These are phyloP conservation scores for Natrix natrix DNA, from an alignment of 2,797 vertebrate species.

Conservation along the genomic window DNA sequence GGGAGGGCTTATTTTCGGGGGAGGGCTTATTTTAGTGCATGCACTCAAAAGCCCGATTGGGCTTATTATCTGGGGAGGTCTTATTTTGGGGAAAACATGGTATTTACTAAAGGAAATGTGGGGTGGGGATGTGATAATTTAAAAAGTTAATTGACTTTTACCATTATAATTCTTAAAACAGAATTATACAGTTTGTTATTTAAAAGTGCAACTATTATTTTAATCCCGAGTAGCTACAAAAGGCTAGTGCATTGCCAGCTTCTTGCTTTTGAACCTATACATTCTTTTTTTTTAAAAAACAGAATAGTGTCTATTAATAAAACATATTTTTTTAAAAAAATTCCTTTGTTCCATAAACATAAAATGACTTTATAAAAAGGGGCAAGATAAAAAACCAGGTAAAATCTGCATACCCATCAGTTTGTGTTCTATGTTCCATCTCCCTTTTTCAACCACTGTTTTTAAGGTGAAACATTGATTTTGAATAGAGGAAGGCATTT, in stretches of 20 bases:
- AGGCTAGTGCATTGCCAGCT: not conserved
- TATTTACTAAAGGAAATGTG: not conserved
- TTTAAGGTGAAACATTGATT: not conserved
- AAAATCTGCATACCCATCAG: conserved; percentile 28
- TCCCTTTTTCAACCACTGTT: not conserved
- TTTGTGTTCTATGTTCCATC: not conserved
- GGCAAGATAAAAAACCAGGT: not conserved
- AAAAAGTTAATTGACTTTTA: not conserved
- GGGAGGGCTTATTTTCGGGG: too few species aligned
- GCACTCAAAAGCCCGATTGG: too few species aligned
- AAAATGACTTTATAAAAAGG: not conserved
- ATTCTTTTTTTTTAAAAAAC: not conserved
- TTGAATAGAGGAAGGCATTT: not conserved
- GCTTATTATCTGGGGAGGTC: too few species aligned
- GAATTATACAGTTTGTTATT: not conserved
- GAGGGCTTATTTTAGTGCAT: too few species aligned
- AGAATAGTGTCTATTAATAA: not conserved
- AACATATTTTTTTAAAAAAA: not conserved
- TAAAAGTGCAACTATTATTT: not conserved
- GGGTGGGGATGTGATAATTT: not conserved
- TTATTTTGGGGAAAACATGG: too few species aligned
- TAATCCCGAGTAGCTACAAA: not conserved
- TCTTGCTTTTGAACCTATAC: fast-evolving
- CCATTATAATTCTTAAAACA: not conserved
- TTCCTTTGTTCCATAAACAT: not conserved